Percentiles rank a stretch among this genome's conserved stretches.
Evolutionary conservation across 2,797 vertebrate genomes (phyloP).

Genomic region (Acrocephalus scirpaceus): DNA sequence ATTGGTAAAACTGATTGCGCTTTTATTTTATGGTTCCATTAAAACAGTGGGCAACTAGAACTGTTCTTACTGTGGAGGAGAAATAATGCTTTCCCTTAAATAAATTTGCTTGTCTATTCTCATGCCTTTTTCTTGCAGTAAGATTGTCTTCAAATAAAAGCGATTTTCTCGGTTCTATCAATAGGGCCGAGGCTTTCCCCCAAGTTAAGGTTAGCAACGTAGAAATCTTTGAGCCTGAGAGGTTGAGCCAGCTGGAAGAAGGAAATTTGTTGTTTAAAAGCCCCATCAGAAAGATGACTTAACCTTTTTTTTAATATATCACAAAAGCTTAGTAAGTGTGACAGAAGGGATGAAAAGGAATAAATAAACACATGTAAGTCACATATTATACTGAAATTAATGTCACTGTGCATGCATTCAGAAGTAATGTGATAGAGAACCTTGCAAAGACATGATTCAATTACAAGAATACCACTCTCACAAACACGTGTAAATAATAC

Average conservation of each 20-base stretch:
- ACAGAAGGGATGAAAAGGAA: not conserved
- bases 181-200: not conserved
- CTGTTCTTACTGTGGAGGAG: not conserved
- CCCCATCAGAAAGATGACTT: not conserved
- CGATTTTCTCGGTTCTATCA: not conserved
- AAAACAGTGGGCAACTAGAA: not conserved
- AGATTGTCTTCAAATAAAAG: not conserved
- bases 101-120: not conserved
- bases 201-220: not conserved
- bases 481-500: conserved; percentile 14
- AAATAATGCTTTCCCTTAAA: not conserved
- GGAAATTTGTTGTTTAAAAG: not conserved
- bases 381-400: not conserved
- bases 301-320: not conserved
- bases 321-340: not conserved
- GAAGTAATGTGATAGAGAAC: conserved; percentile 23
- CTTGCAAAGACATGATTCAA: conserved; percentile 17
- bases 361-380: not conserved
- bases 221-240: not conserved
- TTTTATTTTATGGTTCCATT: not conserved
- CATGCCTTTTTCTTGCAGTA: not conserved
- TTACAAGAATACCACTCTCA: conserved; percentile 2
- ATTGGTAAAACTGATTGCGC: not conserved
- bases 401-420: not conserved
- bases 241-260: not conserved